phyloP scores from a whole-genome alignment of 2,888 invertebrate species.

The Hirtodrosophila confusa region DNA sequence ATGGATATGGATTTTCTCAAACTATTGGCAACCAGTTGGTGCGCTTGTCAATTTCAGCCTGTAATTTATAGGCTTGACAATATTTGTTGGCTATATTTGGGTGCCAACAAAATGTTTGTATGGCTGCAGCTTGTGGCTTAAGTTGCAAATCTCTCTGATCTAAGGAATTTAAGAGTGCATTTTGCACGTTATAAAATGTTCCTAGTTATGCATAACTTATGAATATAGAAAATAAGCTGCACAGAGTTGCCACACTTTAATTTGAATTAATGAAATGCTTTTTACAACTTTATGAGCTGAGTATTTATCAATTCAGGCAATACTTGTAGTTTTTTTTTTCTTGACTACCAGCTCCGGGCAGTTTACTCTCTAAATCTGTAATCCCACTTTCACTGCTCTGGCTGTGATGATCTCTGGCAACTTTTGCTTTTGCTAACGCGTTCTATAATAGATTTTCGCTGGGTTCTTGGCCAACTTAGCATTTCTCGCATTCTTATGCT shows the following conservation, averaged over 20 bases:
- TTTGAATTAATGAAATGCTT: too few relatives aligned
- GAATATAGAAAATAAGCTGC: too few relatives aligned
- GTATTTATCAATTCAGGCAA: too few relatives aligned
- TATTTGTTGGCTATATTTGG: conserved; percentile 17
- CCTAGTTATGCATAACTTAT: too few relatives aligned
- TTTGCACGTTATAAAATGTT: background rate
- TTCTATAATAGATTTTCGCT: conserved; percentile 19
- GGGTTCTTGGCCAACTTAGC: conserved; percentile 11
- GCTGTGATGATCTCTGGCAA: conserved; percentile 2
- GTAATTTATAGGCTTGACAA: conserved; percentile 32
- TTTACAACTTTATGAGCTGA: too few relatives aligned
- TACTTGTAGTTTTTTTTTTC: too few relatives aligned
- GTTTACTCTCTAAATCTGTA: background rate
- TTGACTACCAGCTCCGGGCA: too few relatives aligned
- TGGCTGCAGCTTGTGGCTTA: too few relatives aligned
- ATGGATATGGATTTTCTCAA: conserved; percentile 29
- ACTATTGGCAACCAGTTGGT: conserved; percentile 62
- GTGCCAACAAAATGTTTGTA: too few relatives aligned
- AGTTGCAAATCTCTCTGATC: too few relatives aligned
- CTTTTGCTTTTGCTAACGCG: conserved; percentile 25
- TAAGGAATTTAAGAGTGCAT: background rate
- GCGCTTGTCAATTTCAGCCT: conserved; percentile 55
- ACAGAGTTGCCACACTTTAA: too few relatives aligned
- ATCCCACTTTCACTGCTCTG: conserved; percentile 19
- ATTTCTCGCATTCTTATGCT: background rate